Conservation (phyloP, 2,888 invertebrate species). For the Schizaphis graminum region DNA sequence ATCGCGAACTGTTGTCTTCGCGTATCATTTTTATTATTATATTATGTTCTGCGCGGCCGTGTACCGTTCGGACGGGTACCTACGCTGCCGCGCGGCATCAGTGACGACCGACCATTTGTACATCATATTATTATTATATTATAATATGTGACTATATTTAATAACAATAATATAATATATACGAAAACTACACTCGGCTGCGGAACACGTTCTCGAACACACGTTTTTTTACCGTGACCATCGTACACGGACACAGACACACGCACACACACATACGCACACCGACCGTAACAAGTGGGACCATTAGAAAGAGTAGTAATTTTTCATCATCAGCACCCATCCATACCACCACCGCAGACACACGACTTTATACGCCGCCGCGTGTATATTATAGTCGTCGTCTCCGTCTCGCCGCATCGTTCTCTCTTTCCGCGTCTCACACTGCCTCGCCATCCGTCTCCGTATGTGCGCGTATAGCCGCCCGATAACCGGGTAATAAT, state of each 20-base stretch:
- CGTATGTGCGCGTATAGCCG: neutral
- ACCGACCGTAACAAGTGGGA: conserved; percentile 55
- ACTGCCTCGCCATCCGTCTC: neutral
- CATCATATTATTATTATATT: neutral
- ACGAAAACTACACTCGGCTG: conserved; percentile 53
- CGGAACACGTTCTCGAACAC: conserved; percentile 58
- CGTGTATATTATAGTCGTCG: neutral
- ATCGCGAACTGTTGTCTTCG: neutral
- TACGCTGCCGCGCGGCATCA: neutral
- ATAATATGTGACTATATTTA: neutral
- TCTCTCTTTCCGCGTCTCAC: neutral
- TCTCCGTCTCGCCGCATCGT: neutral
- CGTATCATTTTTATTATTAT: neutral
- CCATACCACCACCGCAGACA: conserved; percentile 35
- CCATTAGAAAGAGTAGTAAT: conserved; percentile 64
- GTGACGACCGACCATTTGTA: conserved; percentile 42
- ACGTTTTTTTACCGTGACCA: conserved; percentile 60
- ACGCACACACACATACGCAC: neutral
- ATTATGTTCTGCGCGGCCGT: neutral
- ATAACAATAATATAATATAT: neutral
- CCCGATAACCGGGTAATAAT: conserved; percentile 46
- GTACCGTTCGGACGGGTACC: neutral
- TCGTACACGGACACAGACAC: conserved; percentile 9
- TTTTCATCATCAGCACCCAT: conserved; percentile 65
- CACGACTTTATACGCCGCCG: conserved; percentile 2